Evolutionary conservation across 1,140 invertebrate species (phyloP).

Genomic region (Diabrotica virgifera): DNA sequence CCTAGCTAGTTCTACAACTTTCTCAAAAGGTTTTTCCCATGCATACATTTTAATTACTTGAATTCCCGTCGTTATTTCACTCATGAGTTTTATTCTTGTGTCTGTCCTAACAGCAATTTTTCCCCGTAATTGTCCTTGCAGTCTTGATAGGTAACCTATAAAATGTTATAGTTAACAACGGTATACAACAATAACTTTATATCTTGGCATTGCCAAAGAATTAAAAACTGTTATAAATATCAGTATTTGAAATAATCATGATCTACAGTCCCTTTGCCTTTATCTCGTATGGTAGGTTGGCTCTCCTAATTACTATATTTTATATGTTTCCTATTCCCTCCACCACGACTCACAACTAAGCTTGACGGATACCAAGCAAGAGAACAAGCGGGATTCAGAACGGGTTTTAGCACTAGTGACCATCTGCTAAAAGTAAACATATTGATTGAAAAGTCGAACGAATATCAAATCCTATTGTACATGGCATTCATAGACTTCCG

Average conservation of each 20-base stretch:
- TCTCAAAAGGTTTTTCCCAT: slow-evolving; percentile 76
- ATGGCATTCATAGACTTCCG: no score
- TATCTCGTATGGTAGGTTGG: neutral
- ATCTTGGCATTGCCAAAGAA: neutral
- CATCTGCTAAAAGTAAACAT: no score
- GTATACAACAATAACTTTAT: neutral
- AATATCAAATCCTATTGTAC: no score
- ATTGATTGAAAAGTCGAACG: no score
- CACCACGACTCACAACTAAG: no score
- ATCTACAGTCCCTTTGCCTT: neutral
- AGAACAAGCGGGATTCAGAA: no score
- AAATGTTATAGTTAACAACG: neutral
- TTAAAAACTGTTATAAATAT: neutral
- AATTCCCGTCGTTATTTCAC: slow-evolving; percentile 70
- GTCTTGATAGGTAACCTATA: slow-evolving; percentile 64
- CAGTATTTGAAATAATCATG: neutral
- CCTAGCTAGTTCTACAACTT: slow-evolving; percentile 59
- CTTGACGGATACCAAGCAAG: no score
- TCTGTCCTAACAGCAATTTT: slow-evolving; percentile 72
- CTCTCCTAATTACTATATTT: no score
- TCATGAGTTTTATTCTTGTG: slow-evolving; percentile 78
- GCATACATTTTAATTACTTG: slow-evolving; percentile 86
- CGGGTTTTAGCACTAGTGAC: no score
- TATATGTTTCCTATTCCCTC: no score
- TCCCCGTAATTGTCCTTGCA: slow-evolving; percentile 60